Base-by-base conservation (phyloP, 2,113 vertebrate genomes). In the Eulemur rufifrons region DNA sequence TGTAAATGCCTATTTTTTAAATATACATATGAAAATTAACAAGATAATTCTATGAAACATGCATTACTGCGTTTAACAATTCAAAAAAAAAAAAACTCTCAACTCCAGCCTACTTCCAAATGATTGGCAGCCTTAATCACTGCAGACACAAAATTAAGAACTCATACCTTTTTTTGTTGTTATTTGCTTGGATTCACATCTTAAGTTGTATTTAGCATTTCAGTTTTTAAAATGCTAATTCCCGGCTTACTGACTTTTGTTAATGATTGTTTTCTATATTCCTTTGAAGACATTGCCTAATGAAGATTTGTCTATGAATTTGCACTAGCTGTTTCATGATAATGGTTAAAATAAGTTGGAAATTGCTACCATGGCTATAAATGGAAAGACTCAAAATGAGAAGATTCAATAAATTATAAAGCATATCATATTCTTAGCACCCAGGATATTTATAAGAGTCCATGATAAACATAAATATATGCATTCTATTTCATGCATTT, bases 351-450 rank as follows among this genome's bases (percentile, higher is more conserved):
- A 91, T 92, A 87, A 91, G 52, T 77, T 76, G 47, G 34, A 93
- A 89, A 83, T 93, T 12, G 1, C 61, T 76, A 86, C 21, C 68
- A 74, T 81, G 21, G 20, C 47, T 86, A 85, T 96, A 91, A 95
- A 95, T 84, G 42, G 96, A 90, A 97, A 93, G 59, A 88, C 39
- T 89, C 59, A 81, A 83, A 91, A 91, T 37, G 8, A 87, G 15
- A 14, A 50, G 18, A 73, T 63, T 93, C 13, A 34, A 13, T 68
- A 84, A 96, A 95, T 87, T 95, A 96, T 63, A 85, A 93, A 82
- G 18, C 45, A 14, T 45, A 66, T 47, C 12, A 34, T 87, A 82
- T 78, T 86, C 37, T 94, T 73, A 73, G n/a, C 45, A 87, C 56
- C 63, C 68, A 78, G 63, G 42, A 56, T 81, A 64, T 61, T 94